These are phyloP conservation scores for roundworm (Caenorhabditis elegans) DNA, from an alignment of 1,140 invertebrate species.

Conservation along the genomic window WBcel235 BX284606.5:11251001-11251500, in stretches of 20 bases:
- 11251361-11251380: no score
- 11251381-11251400: no score
- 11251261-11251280: background rate
- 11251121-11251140: no score
- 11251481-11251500: no score
- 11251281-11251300: background rate
- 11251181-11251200: background rate
- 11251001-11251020: constrained; percentile 11
- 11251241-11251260: background rate
- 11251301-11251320: background rate
- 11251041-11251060: background rate
- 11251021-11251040: constrained; percentile 25
- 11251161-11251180: background rate
- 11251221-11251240: background rate
- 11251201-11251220: background rate
- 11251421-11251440: no score
- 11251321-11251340: no score
- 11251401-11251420: no score
- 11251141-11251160: no score
- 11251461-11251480: no score
- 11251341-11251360: no score
- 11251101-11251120: no score
- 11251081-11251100: background rate
- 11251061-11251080: background rate
- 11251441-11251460: no score